These are phyloP conservation scores for Trachelus troglodyta DNA, from an alignment of 2,888 invertebrate genomes.

Conservation along the genomic window DNA sequence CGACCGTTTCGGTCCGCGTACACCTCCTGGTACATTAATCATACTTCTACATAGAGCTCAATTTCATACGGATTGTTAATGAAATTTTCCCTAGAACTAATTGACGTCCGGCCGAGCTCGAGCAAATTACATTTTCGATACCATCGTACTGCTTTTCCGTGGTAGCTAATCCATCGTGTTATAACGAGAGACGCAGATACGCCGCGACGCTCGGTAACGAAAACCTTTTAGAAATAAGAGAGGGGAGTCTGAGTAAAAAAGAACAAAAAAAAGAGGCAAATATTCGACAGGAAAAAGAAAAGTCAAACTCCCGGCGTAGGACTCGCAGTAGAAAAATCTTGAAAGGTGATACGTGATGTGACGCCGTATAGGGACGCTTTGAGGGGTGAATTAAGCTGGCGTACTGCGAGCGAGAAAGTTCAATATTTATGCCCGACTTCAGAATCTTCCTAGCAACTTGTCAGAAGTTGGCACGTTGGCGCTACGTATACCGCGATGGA, in stretches of 20 bases:
- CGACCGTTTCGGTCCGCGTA: neutral
- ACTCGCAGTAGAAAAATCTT: neutral
- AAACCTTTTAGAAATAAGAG: neutral
- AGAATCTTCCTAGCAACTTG: slow-evolving; percentile 8
- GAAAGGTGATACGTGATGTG: neutral
- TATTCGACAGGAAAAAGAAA: neutral
- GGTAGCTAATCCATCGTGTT: neutral
- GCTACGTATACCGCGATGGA: neutral
- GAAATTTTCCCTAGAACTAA: slow-evolving; percentile 8
- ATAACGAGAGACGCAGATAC: neutral
- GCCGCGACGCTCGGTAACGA: neutral
- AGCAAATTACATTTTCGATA: slow-evolving; percentile 31
- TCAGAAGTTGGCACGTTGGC: neutral
- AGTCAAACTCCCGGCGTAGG: neutral
- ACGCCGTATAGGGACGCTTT: neutral
- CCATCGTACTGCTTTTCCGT: neutral
- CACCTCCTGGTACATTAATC: slow-evolving; percentile 7
- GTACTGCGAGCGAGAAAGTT: neutral
- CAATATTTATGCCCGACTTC: slow-evolving; percentile 8
- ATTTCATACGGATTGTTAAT: slow-evolving; percentile 2
- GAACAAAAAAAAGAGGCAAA: neutral
- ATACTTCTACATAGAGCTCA: slow-evolving; percentile 5
- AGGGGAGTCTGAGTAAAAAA: neutral
- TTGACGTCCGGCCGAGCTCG: slow-evolving; percentile 19
- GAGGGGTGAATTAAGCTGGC: neutral